These are phyloP conservation scores for Rallus crepitans DNA, from an alignment of 2,797 vertebrate species.

Conservation along the genomic window DNA sequence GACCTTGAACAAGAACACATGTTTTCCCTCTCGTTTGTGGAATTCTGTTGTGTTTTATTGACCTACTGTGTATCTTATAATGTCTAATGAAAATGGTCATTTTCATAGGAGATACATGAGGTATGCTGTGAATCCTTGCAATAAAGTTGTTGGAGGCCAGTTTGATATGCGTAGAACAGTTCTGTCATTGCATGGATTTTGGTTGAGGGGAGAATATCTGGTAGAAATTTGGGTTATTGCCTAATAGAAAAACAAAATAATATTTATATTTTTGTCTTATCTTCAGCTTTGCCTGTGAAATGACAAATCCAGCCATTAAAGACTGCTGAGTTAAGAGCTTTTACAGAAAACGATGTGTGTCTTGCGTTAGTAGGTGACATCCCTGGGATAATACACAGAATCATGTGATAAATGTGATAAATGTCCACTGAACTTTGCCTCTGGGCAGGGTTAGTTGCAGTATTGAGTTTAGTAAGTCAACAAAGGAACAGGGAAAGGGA, in stretches of 20 bases:
- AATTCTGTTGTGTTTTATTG: background rate
- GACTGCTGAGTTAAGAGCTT: background rate
- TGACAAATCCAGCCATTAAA: background rate
- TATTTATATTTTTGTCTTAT: background rate
- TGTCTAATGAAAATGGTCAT: background rate
- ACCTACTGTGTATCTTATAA: background rate
- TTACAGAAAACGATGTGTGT: background rate
- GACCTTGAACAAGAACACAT: conserved; percentile 21
- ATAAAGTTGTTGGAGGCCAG: background rate
- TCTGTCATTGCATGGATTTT: background rate
- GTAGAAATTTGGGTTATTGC: background rate
- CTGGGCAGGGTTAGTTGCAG: background rate
- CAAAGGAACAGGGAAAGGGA: background rate
- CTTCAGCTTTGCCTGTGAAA: background rate
- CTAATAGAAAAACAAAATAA: background rate
- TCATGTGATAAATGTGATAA: background rate
- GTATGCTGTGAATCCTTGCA: background rate
- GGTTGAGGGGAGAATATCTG: background rate
- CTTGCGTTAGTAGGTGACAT: background rate
- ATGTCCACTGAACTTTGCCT: background rate
- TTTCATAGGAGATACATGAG: background rate
- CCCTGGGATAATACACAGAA: background rate
- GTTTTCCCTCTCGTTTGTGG: background rate
- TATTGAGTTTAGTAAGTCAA: background rate
- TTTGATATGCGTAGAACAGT: background rate